Percentiles rank a stretch among this genome's conserved stretches.
Conservation (phyloP, 2,888 invertebrate species). For the Mythimna albipuncta region DNA sequence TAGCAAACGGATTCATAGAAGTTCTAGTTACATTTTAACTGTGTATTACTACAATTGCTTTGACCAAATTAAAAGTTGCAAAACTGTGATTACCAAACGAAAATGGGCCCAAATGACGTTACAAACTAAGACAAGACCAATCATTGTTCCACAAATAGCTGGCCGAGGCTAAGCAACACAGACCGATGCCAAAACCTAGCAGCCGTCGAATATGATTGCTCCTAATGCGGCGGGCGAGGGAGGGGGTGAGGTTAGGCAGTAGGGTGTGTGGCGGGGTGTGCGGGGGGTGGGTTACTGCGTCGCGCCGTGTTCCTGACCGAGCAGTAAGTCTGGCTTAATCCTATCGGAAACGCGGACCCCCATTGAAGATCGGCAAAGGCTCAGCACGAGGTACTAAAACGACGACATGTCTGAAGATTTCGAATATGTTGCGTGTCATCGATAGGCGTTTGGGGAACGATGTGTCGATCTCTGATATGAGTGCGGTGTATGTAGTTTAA, state of each 20-base stretch:
- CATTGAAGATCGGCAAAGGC: constrained; percentile 87
- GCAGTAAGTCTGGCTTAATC: constrained; percentile 91
- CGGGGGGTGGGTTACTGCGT: constrained; percentile 76
- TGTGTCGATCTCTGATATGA: constrained; percentile 32
- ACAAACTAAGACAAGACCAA: constrained; percentile 86
- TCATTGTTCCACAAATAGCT: constrained; percentile 88
- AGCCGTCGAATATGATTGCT: constrained; percentile 90
- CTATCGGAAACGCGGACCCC: constrained; percentile 90
- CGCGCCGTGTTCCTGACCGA: constrained; percentile 89
- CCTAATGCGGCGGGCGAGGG: constrained; percentile 84
- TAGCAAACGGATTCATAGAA: neutral
- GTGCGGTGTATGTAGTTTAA: constrained; percentile 11
- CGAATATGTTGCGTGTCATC: constrained; percentile 62
- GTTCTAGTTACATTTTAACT: neutral
- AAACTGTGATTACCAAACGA: constrained; percentile 62
- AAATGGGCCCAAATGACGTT: constrained; percentile 74
- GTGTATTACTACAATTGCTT: constrained; percentile 21
- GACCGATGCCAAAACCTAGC: constrained; percentile 89
- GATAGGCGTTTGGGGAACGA: constrained; percentile 42
- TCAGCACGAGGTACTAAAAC: constrained; percentile 72
- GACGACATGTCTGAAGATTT: constrained; percentile 79
- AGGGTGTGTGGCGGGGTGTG: constrained; percentile 67
- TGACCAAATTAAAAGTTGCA: constrained; percentile 16
- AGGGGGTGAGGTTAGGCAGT: constrained; percentile 70
- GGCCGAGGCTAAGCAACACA: constrained; percentile 86